phyloP scores from a whole-genome alignment of 1,140 invertebrate genomes.

The Macrostomum lignano region DNA sequence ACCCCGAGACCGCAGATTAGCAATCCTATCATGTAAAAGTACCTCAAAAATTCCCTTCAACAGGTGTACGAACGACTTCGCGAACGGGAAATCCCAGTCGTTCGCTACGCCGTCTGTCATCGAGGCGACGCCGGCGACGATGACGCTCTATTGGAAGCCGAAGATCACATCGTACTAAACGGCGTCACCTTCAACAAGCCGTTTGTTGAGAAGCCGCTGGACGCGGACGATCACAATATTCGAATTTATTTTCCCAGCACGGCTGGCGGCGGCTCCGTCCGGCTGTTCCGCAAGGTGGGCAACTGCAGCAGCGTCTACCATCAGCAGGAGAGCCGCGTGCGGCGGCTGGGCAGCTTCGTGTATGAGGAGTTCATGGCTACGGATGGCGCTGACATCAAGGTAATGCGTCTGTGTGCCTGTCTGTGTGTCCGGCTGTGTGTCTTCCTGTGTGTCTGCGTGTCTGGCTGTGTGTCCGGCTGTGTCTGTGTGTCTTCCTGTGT shows the following conservation, averaged over 20 bases:
- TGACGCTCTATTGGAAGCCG: slow-evolving; percentile 69
- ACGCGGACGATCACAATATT: slow-evolving; percentile 96
- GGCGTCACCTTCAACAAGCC: slow-evolving; percentile 87
- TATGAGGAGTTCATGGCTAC: slow-evolving; percentile 99
- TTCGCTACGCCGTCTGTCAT: slow-evolving; percentile 57
- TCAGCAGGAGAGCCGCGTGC: slow-evolving; percentile 71
- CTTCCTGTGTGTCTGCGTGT: too few relatives aligned
- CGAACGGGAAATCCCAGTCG: slow-evolving; percentile 77
- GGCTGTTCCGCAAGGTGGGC: slow-evolving; percentile 84
- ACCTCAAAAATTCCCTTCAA: neutral
- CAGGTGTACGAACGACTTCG: slow-evolving; percentile 82
- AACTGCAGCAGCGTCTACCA: slow-evolving; percentile 91
- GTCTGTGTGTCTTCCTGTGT: too few relatives aligned
- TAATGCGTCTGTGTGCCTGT: too few relatives aligned
- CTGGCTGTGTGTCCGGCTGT: too few relatives aligned
- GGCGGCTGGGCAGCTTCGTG: slow-evolving; percentile 86
- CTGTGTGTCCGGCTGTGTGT: too few relatives aligned
- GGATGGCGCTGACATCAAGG: slow-evolving; percentile 76
- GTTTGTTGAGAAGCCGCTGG: slow-evolving; percentile 91
- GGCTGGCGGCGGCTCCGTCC: slow-evolving; percentile 75
- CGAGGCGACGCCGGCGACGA: slow-evolving; percentile 37
- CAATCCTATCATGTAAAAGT: too few relatives aligned
- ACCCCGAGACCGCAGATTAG: too few relatives aligned
- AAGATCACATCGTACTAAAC: slow-evolving; percentile 80
- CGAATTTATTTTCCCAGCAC: slow-evolving; percentile 97